Evolutionary conservation across 1,140 invertebrate genomes (phyloP).

Genomic region (Nasonia vitripennis): DNA sequence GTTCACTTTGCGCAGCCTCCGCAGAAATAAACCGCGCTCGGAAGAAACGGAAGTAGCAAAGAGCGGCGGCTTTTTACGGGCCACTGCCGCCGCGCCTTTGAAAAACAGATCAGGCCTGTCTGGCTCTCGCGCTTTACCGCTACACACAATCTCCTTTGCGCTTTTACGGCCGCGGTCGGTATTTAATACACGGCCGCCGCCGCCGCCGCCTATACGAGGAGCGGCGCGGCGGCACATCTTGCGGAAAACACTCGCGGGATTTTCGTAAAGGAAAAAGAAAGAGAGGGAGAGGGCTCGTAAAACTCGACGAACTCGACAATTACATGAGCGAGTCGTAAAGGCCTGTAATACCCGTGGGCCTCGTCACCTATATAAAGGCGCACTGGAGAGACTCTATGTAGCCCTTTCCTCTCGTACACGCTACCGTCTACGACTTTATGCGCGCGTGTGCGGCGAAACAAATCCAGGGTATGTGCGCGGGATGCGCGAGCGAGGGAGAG

Average conservation of each 20-base stretch:
- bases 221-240: background rate
- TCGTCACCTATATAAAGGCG: constrained; percentile 46
- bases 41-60: background rate
- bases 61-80: background rate
- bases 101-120: constrained; percentile 37
- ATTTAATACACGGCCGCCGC: constrained; percentile 29
- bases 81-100: constrained; percentile 21
- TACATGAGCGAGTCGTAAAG: constrained; percentile 73
- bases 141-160: constrained; percentile 12
- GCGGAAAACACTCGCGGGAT: background rate
- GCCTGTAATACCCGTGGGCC: constrained; percentile 64
- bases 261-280: background rate
- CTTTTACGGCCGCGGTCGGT: constrained; percentile 20
- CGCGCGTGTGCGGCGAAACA: background rate
- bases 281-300: constrained; percentile 62
- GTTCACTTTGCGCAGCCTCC: background rate
- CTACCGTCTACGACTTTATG: background rate
- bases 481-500: background rate
- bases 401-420: constrained; percentile 12
- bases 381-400: background rate
- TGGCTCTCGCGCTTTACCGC: constrained; percentile 16
- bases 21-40: background rate
- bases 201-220: no score
- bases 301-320: constrained; percentile 73
- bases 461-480: background rate